Percentiles rank a stretch among this genome's conserved stretches.
These are phyloP conservation scores for Eupithecia dodoneata DNA, from an alignment of 2,888 invertebrate species.

Conservation along the genomic window DNA sequence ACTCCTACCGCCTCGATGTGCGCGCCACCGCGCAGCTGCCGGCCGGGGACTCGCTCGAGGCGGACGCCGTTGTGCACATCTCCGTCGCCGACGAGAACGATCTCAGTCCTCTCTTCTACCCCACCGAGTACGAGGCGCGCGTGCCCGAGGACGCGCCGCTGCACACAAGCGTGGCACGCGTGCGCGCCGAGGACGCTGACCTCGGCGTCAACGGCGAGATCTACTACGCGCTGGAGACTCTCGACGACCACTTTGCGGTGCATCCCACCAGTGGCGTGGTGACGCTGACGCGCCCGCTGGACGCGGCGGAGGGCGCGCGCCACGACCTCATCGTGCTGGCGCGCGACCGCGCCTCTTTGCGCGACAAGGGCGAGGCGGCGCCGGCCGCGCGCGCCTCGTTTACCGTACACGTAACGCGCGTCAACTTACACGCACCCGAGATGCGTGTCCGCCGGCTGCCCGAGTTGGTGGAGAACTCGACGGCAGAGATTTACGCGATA, in stretches of 20 bases:
- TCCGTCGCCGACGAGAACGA: slow-evolving; percentile 94
- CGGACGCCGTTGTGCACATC: slow-evolving; percentile 89
- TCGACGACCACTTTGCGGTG: slow-evolving; percentile 94
- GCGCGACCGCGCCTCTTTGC: slow-evolving; percentile 91
- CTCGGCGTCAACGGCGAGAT: slow-evolving; percentile 98
- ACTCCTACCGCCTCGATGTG: slow-evolving; percentile 91
- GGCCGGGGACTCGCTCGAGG: slow-evolving; percentile 85
- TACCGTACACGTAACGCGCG: slow-evolving; percentile 90
- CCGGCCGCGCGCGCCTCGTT: slow-evolving; percentile 91
- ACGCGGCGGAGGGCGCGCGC: slow-evolving; percentile 87
- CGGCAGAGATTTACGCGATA: slow-evolving; percentile 94
- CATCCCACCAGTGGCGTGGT: slow-evolving; percentile 97
- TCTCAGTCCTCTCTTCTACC: slow-evolving; percentile 96
- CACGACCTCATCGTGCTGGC: slow-evolving; percentile 93
- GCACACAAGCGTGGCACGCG: slow-evolving; percentile 91
- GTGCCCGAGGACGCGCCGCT: slow-evolving; percentile 94
- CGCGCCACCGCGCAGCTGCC: slow-evolving; percentile 84
- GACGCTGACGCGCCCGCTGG: slow-evolving; percentile 90
- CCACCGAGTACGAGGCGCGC: slow-evolving; percentile 93
- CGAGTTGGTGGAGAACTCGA: slow-evolving; percentile 91
- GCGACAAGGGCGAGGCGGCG: slow-evolving; percentile 81
- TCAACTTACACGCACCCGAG: slow-evolving; percentile 94
- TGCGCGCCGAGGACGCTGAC: slow-evolving; percentile 97
- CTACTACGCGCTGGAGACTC: slow-evolving; percentile 95
- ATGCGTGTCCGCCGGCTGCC: slow-evolving; percentile 92